phyloP scores from a whole-genome alignment of 2,888 invertebrate species.

The Dryobotodes eremita region DNA sequence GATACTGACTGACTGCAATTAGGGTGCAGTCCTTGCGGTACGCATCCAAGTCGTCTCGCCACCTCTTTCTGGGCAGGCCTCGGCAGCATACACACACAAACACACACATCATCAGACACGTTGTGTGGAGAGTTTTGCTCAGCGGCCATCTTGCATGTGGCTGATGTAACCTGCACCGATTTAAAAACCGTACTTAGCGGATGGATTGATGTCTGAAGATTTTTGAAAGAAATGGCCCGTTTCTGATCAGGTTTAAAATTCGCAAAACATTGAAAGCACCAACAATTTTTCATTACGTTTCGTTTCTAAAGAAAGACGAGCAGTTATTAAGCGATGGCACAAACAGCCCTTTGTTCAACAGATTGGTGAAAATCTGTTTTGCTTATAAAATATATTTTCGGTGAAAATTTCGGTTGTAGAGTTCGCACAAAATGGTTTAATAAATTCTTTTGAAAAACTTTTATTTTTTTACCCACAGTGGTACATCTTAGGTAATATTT shows the following conservation, averaged over 20 bases:
- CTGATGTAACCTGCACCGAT: too few relatives aligned
- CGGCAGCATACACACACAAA: too few relatives aligned
- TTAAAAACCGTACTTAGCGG: too few relatives aligned
- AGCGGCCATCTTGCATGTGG: too few relatives aligned
- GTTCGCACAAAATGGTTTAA: constrained; percentile 7
- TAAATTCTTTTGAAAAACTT: not conserved
- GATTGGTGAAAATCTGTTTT: constrained; percentile 44
- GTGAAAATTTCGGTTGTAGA: constrained; percentile 11
- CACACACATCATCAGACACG: too few relatives aligned
- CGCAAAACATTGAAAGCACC: constrained; percentile 19
- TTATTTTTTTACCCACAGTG: not conserved
- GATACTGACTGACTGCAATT: too few relatives aligned
- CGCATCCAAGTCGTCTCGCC: too few relatives aligned
- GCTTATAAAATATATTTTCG: constrained; percentile 8
- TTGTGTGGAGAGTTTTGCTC: too few relatives aligned
- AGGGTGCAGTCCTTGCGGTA: too few relatives aligned
- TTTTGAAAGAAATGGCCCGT: too few relatives aligned
- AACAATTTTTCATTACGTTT: constrained; percentile 13
- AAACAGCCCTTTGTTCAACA: constrained; percentile 32
- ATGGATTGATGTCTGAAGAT: not conserved
- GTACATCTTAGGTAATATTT: not conserved
- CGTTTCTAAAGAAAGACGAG: constrained; percentile 8
- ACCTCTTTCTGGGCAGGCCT: too few relatives aligned
- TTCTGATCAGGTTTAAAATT: not conserved
- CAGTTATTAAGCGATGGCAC: constrained; percentile 26